Conservation (phyloP, 2,113 vertebrate genomes). For the Xenopus borealis region DNA sequence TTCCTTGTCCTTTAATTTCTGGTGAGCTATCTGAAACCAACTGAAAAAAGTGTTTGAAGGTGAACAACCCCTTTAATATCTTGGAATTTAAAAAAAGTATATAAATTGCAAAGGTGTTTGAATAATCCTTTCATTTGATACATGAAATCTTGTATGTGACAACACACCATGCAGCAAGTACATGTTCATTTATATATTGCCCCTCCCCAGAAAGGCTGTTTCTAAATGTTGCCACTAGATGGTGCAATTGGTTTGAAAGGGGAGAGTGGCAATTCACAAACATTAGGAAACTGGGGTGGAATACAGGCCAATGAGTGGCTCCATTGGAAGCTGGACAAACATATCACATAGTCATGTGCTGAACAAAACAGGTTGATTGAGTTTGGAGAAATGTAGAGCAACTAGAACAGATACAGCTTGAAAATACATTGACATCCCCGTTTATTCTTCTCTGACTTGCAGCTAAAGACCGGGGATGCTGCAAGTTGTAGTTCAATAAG, state of each 20-base stretch:
- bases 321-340: slow-evolving; percentile 5
- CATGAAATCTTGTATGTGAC: too few relatives aligned
- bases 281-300: neutral
- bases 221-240: neutral
- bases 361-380: neutral
- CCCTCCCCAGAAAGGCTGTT: too few relatives aligned
- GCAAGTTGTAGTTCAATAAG: too few relatives aligned
- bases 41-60: too few relatives aligned
- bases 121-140: too few relatives aligned
- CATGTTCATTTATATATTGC: neutral
- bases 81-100: too few relatives aligned
- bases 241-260: neutral
- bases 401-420: neutral
- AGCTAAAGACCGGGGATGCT: too few relatives aligned
- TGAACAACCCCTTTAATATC: too few relatives aligned
- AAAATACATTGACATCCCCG: neutral
- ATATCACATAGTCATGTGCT: slow-evolving; percentile 17
- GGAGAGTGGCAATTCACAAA: neutral
- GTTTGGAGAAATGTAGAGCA: neutral
- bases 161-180: neutral
- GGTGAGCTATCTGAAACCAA: too few relatives aligned
- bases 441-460: too few relatives aligned
- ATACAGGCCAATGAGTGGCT: slow-evolving; percentile 17
- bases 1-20: too few relatives aligned
- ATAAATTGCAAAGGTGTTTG: too few relatives aligned